Base-by-base conservation (phyloP, 2,888 invertebrate genomes). In the Lepidocyrtoides sp. region DNA sequence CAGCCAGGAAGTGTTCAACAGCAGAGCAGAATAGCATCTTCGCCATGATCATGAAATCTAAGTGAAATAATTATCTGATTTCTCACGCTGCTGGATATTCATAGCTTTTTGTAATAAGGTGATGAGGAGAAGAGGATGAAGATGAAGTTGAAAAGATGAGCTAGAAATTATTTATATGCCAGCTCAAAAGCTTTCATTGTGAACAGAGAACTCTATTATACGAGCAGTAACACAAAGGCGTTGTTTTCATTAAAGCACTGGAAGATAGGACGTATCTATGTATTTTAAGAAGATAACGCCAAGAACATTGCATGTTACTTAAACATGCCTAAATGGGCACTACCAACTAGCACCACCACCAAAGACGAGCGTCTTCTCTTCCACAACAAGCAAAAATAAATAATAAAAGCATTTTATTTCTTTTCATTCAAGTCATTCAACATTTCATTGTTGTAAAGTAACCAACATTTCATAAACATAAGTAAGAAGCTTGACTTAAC, bases 1-100 rank as follows among this genome's bases (percentile, higher is more conserved):
- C 26, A 86, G 86, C 60, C 86, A 86, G 86, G 86, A 86, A 86
- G 86, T 86, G 54, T 86, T 86, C 57, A 75, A 14, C 41, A 83
- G 8, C 54, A 54, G 8, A 23, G 20, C 20, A 63, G n/a, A 63
- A 4, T 41, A n/a, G 1, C 72, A 72, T 72, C 72, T 72, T 72
- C 72, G 4, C 29, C 26, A 26, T 14, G 41, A 41, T n/a, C n/a
- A 51, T 14, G 14, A 57, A 57, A 20, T n/a, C n/a, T n/a, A n/a
- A n/a, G n/a, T 23, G 23, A 20, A 57, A 57, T 23, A 20, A 4
- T 63, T 83, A 48, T 66, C 83, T 48, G 60, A 82, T 60, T 83
- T 83, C 66, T 83, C 51, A 84, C 66, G n/a, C n/a, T n/a, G 66
- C 69, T 66, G 81, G 60, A 57, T 57, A 60, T 20, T 29, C 51